Base-by-base conservation (phyloP, 2,113 vertebrate genomes). In the Gymnarchus niloticus region DNA sequence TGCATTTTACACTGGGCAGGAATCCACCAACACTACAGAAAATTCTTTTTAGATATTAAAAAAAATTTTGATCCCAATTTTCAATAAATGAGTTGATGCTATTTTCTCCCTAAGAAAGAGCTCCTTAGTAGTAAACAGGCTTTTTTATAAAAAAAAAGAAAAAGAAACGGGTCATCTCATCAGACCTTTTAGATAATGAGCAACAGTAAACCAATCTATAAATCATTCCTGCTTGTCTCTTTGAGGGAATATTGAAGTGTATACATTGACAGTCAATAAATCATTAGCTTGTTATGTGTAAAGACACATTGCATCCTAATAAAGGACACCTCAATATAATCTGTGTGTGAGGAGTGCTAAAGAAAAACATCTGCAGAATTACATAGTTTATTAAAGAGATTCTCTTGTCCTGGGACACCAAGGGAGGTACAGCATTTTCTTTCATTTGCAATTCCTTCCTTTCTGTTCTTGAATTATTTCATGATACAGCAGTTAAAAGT, bases 221-320 rank as follows among this genome's bases (percentile, higher is more conserved):
- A 88, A 57, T 57, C 56, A 57, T 83, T 83, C 54, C 10, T 44
- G 17, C 3, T 37, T 46, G 56, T 83, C 49, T 57, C 37, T 54
- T 83, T 83, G 83, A 61, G 83, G 52, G 73, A 83, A 85, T 83
- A 57, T 41, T 89, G 88, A 85, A 87, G 83, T 87, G 90, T 92
- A 87, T 88, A 92, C 85, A 90, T 91, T 93, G 91, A 88, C 92
- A 90, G 93, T 91, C 92, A 92, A 90, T 88, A 92, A 93, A 92
- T 89, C 89, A 90, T 90, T 90, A 89, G 76, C 87, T 92, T 88
- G 85, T 87, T 92, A 90, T 88, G 89, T 88, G 84, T 87, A 51
- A 86, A 83, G 69, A 21, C 12, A 17, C 54, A n/a, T 41, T 6
- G 78, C 87, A 87, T 88, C 88, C 85, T 86, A 86, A 90, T 88